phyloP scores from a whole-genome alignment of 2,888 invertebrate genomes.

The Ophion costatus region DNA sequence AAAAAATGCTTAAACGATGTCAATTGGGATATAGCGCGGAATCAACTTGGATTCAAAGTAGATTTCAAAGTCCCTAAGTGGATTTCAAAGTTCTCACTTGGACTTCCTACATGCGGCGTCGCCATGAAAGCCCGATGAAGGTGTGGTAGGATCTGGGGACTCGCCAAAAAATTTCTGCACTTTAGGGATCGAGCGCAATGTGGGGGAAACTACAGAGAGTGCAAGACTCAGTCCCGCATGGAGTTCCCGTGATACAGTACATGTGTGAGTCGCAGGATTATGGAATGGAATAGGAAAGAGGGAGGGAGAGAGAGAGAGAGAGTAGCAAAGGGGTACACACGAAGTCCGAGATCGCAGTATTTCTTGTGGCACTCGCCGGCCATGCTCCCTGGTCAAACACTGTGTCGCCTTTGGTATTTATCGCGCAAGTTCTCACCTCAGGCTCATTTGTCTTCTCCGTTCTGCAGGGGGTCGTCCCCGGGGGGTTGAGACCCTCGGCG shows the following conservation, averaged over 20 bases:
- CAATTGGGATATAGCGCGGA: too few species aligned
- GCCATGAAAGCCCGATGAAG: too few species aligned
- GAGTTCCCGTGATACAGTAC: constrained; percentile 11
- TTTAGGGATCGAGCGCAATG: constrained; percentile 16
- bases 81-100: too few species aligned
- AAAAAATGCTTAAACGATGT: too few species aligned
- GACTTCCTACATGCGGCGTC: too few species aligned
- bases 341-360: constrained; percentile 78
- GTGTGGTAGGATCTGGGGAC: background rate
- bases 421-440: constrained; percentile 84
- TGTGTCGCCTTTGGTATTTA: constrained; percentile 84
- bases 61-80: too few species aligned
- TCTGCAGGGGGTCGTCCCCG: constrained; percentile 72
- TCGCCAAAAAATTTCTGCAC: background rate
- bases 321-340: constrained; percentile 64
- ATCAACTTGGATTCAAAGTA: too few species aligned
- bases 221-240: constrained; percentile 14
- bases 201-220: constrained; percentile 12
- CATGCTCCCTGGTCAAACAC: constrained; percentile 82
- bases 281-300: constrained; percentile 31
- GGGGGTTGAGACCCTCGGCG: constrained; percentile 60
- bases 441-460: constrained; percentile 83
- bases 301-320: constrained; percentile 45
- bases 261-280: constrained; percentile 18
- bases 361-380: constrained; percentile 78